These are phyloP conservation scores for Allygus modestus DNA, from an alignment of 2,888 invertebrate species.

Conservation along the genomic window DNA sequence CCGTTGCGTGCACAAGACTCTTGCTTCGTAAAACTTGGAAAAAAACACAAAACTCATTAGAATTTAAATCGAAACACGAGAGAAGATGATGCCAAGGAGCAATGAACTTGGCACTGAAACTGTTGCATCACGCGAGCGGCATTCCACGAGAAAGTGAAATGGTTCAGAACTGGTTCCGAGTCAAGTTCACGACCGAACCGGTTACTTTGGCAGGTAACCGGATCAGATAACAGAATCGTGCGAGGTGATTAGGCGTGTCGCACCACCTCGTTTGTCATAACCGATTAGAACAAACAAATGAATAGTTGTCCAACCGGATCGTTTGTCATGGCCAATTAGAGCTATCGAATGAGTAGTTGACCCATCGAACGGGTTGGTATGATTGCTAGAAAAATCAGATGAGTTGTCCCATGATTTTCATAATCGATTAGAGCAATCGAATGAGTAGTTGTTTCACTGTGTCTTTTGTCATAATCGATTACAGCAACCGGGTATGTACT, in stretches of 20 bases:
- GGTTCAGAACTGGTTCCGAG: slow-evolving; percentile 52
- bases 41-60: neutral
- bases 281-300: neutral
- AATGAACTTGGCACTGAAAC: slow-evolving; percentile 46
- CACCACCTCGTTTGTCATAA: slow-evolving; percentile 21
- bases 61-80: slow-evolving; percentile 27
- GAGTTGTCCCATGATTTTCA: neutral
- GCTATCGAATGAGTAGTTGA: neutral
- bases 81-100: neutral
- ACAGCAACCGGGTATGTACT: too few species aligned
- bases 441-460: neutral
- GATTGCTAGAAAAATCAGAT: too few species aligned
- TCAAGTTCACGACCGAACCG: slow-evolving; percentile 49
- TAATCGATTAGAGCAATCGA: neutral
- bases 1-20: neutral
- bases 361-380: too few species aligned
- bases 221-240: slow-evolving; percentile 21
- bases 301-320: neutral
- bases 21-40: neutral
- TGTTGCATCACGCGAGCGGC: slow-evolving; percentile 31
- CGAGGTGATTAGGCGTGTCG: slow-evolving; percentile 1
- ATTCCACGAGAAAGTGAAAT: slow-evolving; percentile 55
- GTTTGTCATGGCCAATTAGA: neutral
- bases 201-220: neutral
- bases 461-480: too few species aligned